phyloP scores from a whole-genome alignment of 2,888 invertebrate species.

The Rhamphomyia laevipes region DNA sequence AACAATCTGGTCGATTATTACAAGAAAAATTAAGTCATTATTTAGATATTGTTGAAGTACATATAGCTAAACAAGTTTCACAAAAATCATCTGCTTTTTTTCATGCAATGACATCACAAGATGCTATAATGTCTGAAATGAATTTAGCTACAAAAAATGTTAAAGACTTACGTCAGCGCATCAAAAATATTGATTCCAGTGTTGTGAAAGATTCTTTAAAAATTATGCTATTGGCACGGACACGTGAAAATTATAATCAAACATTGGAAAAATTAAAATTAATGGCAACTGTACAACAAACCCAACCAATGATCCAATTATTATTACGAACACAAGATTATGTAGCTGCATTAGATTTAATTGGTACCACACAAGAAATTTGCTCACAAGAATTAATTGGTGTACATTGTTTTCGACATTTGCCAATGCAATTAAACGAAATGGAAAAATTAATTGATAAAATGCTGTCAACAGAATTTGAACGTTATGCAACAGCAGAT shows the following conservation, averaged over 20 bases:
- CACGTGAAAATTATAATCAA: constrained; percentile 50
- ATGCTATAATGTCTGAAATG: constrained; percentile 92
- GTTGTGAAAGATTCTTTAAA: constrained; percentile 70
- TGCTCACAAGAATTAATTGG: constrained; percentile 81
- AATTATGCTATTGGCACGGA: constrained; percentile 58
- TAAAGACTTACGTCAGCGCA: constrained; percentile 57
- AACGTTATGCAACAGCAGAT: constrained; percentile 81
- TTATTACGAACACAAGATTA: constrained; percentile 91
- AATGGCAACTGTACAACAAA: constrained; percentile 93
- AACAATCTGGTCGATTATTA: constrained; percentile 50
- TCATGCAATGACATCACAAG: constrained; percentile 96
- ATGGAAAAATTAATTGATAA: constrained; percentile 92
- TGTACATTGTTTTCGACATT: constrained; percentile 87
- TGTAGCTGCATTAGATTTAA: constrained; percentile 92
- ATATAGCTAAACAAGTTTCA: constrained; percentile 80
- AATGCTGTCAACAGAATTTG: constrained; percentile 93
- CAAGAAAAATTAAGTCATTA: constrained; percentile 91
- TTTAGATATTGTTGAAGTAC: constrained; percentile 85
- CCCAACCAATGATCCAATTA: constrained; percentile 93
- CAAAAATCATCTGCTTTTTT: constrained; percentile 95
- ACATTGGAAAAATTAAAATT: constrained; percentile 68
- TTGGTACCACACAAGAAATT: constrained; percentile 91
- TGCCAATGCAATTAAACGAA: constrained; percentile 90
- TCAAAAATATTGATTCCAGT: constrained; percentile 64
- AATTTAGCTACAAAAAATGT: constrained; percentile 69